phyloP scores from a whole-genome alignment of 2,888 invertebrate species.

The Xestia c-nigrum region DNA sequence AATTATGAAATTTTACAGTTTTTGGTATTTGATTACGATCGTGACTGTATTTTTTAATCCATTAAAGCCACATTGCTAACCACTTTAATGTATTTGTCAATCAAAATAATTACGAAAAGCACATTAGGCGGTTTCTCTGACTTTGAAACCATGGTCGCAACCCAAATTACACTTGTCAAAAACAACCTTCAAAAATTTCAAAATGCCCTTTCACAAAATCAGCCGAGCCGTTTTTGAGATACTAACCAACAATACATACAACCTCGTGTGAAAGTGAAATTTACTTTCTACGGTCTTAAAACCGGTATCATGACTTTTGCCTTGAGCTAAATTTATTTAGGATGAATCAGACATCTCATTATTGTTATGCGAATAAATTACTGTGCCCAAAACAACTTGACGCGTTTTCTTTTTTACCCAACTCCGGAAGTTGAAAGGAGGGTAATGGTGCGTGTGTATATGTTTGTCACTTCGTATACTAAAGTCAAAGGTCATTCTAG shows the following conservation, averaged over 20 bases:
- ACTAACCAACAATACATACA: constrained; percentile 42
- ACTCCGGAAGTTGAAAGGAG: constrained; percentile 17
- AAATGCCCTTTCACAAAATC: constrained; percentile 25
- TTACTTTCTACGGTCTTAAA: constrained; percentile 45
- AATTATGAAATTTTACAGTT: too few relatives aligned
- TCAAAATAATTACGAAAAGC: not conserved
- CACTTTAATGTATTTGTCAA: constrained; percentile 7
- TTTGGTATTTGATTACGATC: too few relatives aligned
- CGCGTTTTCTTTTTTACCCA: constrained; percentile 31
- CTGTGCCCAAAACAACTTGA: not conserved
- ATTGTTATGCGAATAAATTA: constrained; percentile 35
- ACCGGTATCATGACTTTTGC: constrained; percentile 39
- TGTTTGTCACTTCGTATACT: not conserved
- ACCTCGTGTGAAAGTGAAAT: constrained; percentile 49
- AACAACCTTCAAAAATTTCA: constrained; percentile 26
- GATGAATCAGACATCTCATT: constrained; percentile 43
- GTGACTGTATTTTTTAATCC: too few relatives aligned
- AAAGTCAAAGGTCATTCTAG: not conserved
- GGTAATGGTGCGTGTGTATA: not conserved
- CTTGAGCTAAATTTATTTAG: constrained; percentile 49
- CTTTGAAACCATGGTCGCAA: constrained; percentile 16
- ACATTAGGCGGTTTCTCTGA: not conserved
- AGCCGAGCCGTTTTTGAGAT: constrained; percentile 16
- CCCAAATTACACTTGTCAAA: constrained; percentile 9
- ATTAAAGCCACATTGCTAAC: not conserved